Conservation (phyloP, 2,888 invertebrate genomes). For the Meiosimyza decipiens region DNA sequence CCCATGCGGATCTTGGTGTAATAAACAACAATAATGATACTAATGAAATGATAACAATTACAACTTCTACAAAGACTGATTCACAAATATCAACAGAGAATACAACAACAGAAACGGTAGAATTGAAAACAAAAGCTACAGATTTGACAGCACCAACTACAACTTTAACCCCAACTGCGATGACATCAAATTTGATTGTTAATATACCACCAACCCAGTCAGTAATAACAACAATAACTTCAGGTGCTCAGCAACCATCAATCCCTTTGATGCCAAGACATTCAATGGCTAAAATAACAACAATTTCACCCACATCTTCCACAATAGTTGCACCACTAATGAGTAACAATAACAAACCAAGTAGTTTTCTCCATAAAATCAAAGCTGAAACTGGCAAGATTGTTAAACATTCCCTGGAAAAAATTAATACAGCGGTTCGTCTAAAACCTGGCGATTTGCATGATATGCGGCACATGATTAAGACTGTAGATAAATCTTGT, state of each 20-base stretch:
- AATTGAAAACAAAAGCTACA: conserved; percentile 28
- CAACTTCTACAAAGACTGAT: conserved; percentile 35
- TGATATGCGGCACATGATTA: conserved; percentile 49
- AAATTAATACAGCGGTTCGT: conserved; percentile 49
- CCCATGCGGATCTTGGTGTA: conserved; percentile 50
- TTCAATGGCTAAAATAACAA: conserved; percentile 51
- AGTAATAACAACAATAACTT: conserved; percentile 24
- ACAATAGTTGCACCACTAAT: background rate
- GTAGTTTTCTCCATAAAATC: conserved; percentile 52
- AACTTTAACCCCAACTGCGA: conserved; percentile 1
- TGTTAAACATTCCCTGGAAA: conserved; percentile 53
- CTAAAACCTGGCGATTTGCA: conserved; percentile 46
- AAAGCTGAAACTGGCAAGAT: conserved; percentile 55
- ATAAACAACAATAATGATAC: conserved; percentile 41
- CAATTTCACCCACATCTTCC: conserved; percentile 42
- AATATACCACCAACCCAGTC: conserved; percentile 17
- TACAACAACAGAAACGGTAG: conserved; percentile 35
- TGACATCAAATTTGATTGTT: background rate
- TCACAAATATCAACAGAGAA: conserved; percentile 24
- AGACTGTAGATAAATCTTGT: conserved; percentile 49
- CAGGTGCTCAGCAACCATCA: conserved; percentile 23
- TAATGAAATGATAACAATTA: conserved; percentile 34
- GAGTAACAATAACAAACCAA: conserved; percentile 42
- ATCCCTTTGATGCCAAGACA: conserved; percentile 50
- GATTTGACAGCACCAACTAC: conserved; percentile 1